Evolutionary conservation across 2,888 invertebrate genomes (phyloP), one percentile per base, ranked within the genome.

Genomic region (Tenthredo amoena): DNA sequence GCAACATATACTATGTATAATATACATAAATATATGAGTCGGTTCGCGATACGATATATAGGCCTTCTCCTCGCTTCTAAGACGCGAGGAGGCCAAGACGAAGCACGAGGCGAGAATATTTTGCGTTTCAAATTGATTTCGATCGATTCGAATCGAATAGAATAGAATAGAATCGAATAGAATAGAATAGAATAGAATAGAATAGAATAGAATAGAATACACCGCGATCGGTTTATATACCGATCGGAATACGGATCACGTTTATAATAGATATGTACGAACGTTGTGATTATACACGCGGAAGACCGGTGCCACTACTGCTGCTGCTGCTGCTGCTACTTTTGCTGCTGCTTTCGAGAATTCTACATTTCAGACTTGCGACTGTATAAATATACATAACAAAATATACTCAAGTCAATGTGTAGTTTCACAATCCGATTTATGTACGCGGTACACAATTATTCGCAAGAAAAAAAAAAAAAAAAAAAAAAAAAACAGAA

Each of bases 101-200:
- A 15, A 47, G 47, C 47, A 12, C 37, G 10, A 34, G 21, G 40
- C 58, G 37, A 34, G 10, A 62, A 37, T 79, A 79, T 79, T 83
- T 85, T 55, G 85, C 82, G 85, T 85, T 85, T 71, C 71, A 55
- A 85, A 82, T 83, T 26, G 71, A 76, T 84, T 71, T 40, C 85
- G 72, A 83, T 85, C 82, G 82, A 62, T 62, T 55, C 31, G 34
- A 34, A 68, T 34, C 7, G 68, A 26, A 31, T 68, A 15, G 68
- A 68, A 15, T 50, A 50, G n/a, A 18, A 50, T 50, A 50, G 5
- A 50, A 50, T n/a, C 5, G 6, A 50, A 50, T 50, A 47, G 47
- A 3, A 15, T 47, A 47, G 2, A 47, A 47, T 47, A 2, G 47
- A 47, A 47, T 15, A 47, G 15, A 15, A 47, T 47, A 18, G 15